Base-by-base conservation (phyloP, 2,113 vertebrate genomes). In the Lynx canadensis region DNA sequence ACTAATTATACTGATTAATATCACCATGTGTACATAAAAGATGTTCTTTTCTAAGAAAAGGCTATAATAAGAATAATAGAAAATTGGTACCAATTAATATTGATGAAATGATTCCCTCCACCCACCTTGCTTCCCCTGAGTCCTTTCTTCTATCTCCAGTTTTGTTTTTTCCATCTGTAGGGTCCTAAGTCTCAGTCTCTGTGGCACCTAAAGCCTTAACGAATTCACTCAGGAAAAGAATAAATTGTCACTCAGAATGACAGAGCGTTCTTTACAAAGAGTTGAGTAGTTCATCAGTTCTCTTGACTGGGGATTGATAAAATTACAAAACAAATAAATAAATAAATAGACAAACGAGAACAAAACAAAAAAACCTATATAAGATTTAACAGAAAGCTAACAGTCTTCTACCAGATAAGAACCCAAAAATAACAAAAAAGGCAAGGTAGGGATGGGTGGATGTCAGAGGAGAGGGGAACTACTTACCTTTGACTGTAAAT, bases 391-490 rank as follows among this genome's bases (percentile, higher is more conserved):
- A 76, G 29, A 60, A 78, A 48, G 13, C 5, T 79, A 78, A 68
- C 21, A 65, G 50, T 78, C 73, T 87, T 87, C 78, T 41, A 18
- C 18, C 50, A 65, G 33, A 4, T 66, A 93, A 91, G n/a, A 80
- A 38, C 19, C 63, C 3, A 74, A 71, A 78, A 85, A 45, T 33
- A 55, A 27, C 13, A 76, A 45, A 48, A 87, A 82, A 48, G 7
- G 4, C 5, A 45, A 1, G 50, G 7, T 31, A 27, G 36, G 19
- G 10, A 29, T 0, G 1, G 11, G 52, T 60, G 36, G 14, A 29
- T 33, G 10, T 41, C 27, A 33, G 36, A 31, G 36, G 31, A 19
- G 15, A 1, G 9, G 36, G 16, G 3, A 15, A 66, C 50, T 29
- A 45, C 11, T 33, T 73, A 78, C 10, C 29, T 86, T 68, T 80